Percentiles rank a stretch among this genome's conserved stretches.
Evolutionary conservation across 2,113 vertebrate species (phyloP).

Genomic region (Dryoscopus gambensis): DNA sequence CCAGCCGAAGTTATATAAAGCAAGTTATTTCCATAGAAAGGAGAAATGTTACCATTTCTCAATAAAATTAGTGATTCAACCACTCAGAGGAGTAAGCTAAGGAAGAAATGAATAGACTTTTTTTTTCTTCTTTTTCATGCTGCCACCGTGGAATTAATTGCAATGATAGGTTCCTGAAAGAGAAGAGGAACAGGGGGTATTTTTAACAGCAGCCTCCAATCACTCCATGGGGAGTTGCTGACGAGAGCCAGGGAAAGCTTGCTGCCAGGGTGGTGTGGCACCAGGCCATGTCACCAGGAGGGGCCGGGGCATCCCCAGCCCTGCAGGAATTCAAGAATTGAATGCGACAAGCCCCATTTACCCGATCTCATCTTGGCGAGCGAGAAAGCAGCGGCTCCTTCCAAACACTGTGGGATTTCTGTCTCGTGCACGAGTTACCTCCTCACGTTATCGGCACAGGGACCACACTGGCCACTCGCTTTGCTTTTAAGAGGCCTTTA

Average conservation of each 20-base stretch:
- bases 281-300: not conserved
- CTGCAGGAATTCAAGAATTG: not conserved
- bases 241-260: not conserved
- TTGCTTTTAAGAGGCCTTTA: not conserved
- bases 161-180: not conserved
- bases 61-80: not conserved
- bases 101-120: not conserved
- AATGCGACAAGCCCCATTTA: not conserved
- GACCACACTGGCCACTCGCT: not conserved
- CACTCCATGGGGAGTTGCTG: not conserved
- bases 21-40: not conserved
- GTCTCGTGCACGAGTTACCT: not conserved
- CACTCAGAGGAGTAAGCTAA: not conserved
- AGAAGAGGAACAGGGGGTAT: not conserved
- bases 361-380: accelerated
- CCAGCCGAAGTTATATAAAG: not conserved
- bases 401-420: not conserved
- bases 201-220: not conserved
- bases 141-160: not conserved
- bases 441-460: accelerated
- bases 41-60: not conserved
- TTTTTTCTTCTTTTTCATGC: not conserved
- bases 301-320: not conserved
- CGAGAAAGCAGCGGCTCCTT: accelerated
- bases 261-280: no score